Evolutionary conservation across 2,113 vertebrate genomes (phyloP).

Genomic region (Xenopus borealis): DNA sequence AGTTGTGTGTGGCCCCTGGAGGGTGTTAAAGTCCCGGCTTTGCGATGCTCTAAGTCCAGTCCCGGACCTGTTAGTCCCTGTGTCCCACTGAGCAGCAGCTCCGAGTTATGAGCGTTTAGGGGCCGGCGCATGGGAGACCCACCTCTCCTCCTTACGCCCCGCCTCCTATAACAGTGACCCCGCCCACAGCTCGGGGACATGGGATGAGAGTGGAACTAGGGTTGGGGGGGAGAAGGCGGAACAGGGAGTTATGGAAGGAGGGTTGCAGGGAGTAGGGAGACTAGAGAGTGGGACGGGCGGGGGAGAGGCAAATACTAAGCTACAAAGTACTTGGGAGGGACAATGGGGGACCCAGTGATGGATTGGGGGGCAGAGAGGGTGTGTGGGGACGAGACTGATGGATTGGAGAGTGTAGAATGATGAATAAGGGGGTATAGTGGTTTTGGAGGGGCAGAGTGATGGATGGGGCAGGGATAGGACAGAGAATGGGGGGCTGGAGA

Average conservation of each 20-base stretch:
- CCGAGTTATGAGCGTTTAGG: not conserved
- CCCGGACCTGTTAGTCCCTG: not conserved
- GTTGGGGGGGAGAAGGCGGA: no score
- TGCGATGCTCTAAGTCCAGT: not conserved
- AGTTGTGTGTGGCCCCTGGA: constrained; percentile 5
- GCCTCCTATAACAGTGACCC: not conserved
- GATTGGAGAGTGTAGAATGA: no score
- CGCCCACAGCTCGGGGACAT: not conserved
- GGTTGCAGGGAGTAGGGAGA: not conserved
- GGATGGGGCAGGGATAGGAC: not conserved
- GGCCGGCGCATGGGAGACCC: not conserved
- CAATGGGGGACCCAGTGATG: no score
- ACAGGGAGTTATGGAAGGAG: not conserved
- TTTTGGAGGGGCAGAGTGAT: not conserved
- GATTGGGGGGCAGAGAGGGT: no score
- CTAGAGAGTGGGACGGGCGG: not conserved
- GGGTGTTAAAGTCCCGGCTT: not conserved
- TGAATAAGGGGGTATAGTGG: no score
- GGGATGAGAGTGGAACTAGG: no score
- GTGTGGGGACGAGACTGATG: no score
- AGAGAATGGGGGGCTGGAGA: not conserved
- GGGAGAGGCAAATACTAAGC: not conserved
- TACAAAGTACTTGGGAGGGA: not conserved
- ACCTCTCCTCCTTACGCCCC: not conserved
- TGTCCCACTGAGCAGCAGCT: constrained; percentile 5